Conservation (phyloP, 2,888 invertebrate genomes). For the Macropis europaea region DNA sequence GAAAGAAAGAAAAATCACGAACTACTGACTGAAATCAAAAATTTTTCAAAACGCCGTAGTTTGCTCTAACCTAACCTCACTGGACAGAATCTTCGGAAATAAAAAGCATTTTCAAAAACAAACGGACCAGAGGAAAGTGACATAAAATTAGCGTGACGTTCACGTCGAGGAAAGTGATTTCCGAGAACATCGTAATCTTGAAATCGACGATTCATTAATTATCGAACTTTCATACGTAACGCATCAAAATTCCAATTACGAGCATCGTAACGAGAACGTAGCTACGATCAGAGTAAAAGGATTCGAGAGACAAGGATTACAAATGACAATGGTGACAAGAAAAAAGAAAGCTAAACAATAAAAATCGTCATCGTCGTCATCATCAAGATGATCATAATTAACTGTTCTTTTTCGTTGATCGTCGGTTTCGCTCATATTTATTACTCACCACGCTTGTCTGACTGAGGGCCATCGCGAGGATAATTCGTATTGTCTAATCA, state of each 20-base stretch:
- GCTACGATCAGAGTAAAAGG: background rate
- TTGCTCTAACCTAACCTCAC: background rate
- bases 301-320: constrained; percentile 7
- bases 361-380: constrained; percentile 34
- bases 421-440: constrained; percentile 52
- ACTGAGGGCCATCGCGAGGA: constrained; percentile 84
- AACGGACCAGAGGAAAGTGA: background rate
- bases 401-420: constrained; percentile 40
- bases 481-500: constrained; percentile 76
- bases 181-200: background rate
- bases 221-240: background rate
- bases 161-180: background rate
- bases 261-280: background rate
- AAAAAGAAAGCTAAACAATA: constrained; percentile 21
- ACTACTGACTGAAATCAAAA: background rate
- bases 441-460: constrained; percentile 85
- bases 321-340: constrained; percentile 2
- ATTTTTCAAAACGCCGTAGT: background rate
- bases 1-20: background rate
- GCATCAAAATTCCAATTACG: background rate
- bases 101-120: background rate
- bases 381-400: constrained; percentile 26
- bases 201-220: background rate
- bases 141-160: background rate
- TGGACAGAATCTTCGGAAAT: background rate